Conservation (phyloP, 2,113 vertebrate genomes). For the Plectropomus leopardus region DNA sequence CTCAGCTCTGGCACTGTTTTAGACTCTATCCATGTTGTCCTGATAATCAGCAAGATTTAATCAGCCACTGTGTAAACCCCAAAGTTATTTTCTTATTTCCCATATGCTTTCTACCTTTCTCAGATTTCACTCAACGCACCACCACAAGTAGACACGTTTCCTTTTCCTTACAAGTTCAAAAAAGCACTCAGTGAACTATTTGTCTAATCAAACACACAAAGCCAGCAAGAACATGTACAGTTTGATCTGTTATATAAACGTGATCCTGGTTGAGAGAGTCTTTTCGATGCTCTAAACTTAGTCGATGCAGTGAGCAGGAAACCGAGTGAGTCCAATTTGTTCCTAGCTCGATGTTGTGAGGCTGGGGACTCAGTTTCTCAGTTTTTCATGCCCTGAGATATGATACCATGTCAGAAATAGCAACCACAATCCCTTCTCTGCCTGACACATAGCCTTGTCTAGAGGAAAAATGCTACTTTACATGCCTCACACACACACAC, state of each 20-base stretch:
- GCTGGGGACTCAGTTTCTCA: slow-evolving; percentile 27
- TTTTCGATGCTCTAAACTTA: not conserved
- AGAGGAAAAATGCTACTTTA: not conserved
- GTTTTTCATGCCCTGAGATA: slow-evolving; percentile 53
- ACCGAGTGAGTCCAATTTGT: slow-evolving; percentile 45
- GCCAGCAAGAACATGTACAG: not conserved
- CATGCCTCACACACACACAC: slow-evolving; percentile 8
- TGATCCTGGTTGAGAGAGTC: slow-evolving; percentile 12
- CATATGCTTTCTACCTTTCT: not conserved
- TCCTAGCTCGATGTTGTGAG: slow-evolving; percentile 27
- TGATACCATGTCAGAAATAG: slow-evolving; percentile 42
- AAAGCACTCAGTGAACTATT: not conserved
- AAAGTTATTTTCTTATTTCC: slow-evolving; percentile 3
- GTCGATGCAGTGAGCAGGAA: slow-evolving; percentile 13
- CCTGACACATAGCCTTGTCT: slow-evolving; percentile 13
- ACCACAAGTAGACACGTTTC: not conserved
- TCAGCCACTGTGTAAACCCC: not conserved
- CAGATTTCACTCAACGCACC: not conserved
- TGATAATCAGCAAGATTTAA: slow-evolving; percentile 45
- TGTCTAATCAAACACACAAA: slow-evolving; percentile 13
- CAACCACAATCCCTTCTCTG: slow-evolving; percentile 23
- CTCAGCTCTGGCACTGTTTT: slow-evolving; percentile 3
- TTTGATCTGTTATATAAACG: not conserved
- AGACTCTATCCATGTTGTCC: slow-evolving; percentile 3
- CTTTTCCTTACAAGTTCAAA: not conserved